Evolutionary conservation across 2,888 invertebrate genomes (phyloP), one percentile per base, ranked within the genome.

Genomic region (Liopterus haemorrhoidalis): DNA sequence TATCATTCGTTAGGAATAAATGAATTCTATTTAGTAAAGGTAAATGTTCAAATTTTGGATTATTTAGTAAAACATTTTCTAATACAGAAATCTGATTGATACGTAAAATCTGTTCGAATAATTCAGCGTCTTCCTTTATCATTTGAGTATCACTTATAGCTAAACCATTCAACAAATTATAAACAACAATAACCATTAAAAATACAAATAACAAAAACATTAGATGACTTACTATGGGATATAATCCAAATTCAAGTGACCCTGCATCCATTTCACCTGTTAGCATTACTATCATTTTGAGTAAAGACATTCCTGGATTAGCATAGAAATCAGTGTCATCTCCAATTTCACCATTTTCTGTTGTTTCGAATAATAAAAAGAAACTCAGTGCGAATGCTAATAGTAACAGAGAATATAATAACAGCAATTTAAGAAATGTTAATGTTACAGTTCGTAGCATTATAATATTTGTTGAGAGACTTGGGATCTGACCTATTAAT

Each of bases 191-290:
- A 0, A 86, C 83, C 53, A 90, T 81, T 65, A 87, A 78, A 59
- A 90, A 83, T 4, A 90, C 84, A 58, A 90, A 90, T 1, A 86
- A 69, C 15, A 85, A 72, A 60, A 90, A 89, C 41, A 89, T 76
- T 3, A 85, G 59, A 58, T 84, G 85, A 59, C 86, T 85, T 20
- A 79, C 76, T 3, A 81, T 65, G 5, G 84, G 82, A 61, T 78
- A 76, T 38, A 78, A 70, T 37, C 75, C 70, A 59, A 89, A 88
- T 35, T 85, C 79, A 33, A 89, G 81, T 6, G 80, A 79, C 9
- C 81, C 75, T 1, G 86, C 86, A 59, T 89, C 88, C 55, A 88
- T 87, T 66, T 89, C 89, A 8, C 89, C 89, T 0, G 88, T 88
- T 52, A 88, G 70, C 89, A 89, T 89, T 1, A 88, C 84, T 16